A percentile compares a stretch with the other conserved stretches of the same genome.
Conservation (phyloP, 2,888 invertebrate species). For the Dryococelus australis region DNA sequence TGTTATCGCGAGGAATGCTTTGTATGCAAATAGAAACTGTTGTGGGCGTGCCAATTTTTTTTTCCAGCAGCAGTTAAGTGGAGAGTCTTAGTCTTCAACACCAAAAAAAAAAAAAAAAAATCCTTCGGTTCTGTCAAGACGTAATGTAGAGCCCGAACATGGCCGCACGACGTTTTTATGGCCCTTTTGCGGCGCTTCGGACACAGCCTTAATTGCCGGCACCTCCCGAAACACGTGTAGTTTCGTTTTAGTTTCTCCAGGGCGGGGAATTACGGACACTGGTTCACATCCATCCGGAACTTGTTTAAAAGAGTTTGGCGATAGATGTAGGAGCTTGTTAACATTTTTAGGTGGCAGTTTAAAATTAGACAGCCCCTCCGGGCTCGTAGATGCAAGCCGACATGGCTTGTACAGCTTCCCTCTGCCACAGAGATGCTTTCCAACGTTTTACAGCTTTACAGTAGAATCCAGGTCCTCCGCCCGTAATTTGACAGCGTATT, state of each 20-base stretch:
- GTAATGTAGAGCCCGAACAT: background rate
- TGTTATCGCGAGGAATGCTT: too few species aligned
- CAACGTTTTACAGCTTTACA: background rate
- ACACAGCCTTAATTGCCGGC: background rate
- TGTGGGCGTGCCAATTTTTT: too few species aligned
- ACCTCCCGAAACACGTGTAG: background rate
- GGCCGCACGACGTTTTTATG: background rate
- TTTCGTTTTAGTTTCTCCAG: background rate
- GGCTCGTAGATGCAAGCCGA: background rate
- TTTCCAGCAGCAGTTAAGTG: background rate
- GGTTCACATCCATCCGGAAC: background rate
- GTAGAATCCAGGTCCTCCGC: background rate
- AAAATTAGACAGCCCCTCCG: conserved; percentile 9
- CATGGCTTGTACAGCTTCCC: too few species aligned
- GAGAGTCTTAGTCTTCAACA: background rate
- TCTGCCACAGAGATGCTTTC: background rate
- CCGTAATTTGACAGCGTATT: background rate
- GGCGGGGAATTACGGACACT: background rate
- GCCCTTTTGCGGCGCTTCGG: background rate
- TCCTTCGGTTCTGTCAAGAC: background rate
- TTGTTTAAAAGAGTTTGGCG: background rate
- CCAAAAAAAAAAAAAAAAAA: background rate
- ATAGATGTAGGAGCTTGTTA: conserved; percentile 11
- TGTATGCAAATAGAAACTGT: too few species aligned
- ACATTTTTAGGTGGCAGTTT: background rate